phyloP scores from a whole-genome alignment of 64 coral and sea anemone species.

The Acropora yongei region DNA sequence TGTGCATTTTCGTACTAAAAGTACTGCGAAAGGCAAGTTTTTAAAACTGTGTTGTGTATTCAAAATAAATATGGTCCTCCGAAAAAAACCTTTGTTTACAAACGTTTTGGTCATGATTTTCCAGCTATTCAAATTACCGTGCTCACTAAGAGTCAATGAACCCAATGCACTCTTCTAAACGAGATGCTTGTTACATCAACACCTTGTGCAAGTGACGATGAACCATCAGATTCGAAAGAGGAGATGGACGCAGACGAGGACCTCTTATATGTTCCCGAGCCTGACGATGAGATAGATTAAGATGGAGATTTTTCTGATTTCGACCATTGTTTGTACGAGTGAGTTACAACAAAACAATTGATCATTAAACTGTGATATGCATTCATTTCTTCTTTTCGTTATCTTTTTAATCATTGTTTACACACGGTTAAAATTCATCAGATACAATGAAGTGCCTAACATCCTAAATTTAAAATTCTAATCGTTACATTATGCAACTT shows the following conservation, averaged over 20 bases:
- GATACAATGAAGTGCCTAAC: background rate
- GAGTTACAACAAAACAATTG: background rate
- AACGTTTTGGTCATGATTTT: too few species aligned
- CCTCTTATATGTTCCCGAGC: background rate
- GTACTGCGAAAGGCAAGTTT: too few species aligned
- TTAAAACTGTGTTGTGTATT: too few species aligned
- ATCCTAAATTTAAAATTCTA: background rate
- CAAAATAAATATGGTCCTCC: too few species aligned
- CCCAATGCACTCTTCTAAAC: background rate
- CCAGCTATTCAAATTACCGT: too few species aligned
- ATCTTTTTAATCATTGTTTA: too few species aligned
- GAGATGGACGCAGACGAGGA: slow-evolving; percentile 15
- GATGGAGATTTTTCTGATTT: background rate
- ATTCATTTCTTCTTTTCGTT: too few species aligned
- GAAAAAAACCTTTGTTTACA: too few species aligned
- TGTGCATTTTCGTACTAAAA: too few species aligned
- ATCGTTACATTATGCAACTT: background rate
- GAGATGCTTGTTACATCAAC: background rate
- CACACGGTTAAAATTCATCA: too few species aligned
- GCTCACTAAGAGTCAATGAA: slow-evolving; percentile 5
- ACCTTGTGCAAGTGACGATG: background rate
- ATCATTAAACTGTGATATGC: background rate
- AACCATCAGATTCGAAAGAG: background rate
- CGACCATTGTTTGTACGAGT: background rate
- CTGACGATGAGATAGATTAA: background rate